Evolutionary conservation across 2,888 invertebrate species (phyloP).

Genomic region (Salpingus planirostris): DNA sequence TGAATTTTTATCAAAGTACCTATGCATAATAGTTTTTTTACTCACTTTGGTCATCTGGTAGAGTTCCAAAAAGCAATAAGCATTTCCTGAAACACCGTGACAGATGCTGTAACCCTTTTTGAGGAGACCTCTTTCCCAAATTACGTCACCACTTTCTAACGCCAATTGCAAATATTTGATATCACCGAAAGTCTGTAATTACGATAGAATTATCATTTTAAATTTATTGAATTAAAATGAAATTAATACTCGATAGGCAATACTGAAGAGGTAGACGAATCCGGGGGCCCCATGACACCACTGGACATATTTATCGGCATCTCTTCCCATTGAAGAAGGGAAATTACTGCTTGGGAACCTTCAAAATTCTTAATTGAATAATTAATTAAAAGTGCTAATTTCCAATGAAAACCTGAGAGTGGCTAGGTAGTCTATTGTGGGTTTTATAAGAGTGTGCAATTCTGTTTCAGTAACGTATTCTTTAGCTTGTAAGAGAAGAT

Average conservation of each 20-base stretch:
- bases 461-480: constrained; percentile 50
- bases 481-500: constrained; percentile 66
- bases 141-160: constrained; percentile 60
- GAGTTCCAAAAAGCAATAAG: constrained; percentile 69
- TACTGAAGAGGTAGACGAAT: constrained; percentile 60
- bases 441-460: constrained; percentile 50
- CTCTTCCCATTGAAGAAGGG: constrained; percentile 65
- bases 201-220: not conserved
- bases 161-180: constrained; percentile 62
- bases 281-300: constrained; percentile 96
- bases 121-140: constrained; percentile 74
- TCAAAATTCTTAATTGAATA: not conserved
- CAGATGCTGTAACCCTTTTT: constrained; percentile 81
- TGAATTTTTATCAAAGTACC: too few species aligned
- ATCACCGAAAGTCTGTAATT: constrained; percentile 55
- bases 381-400: too few species aligned
- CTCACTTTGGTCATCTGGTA: constrained; percentile 66
- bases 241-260: too few species aligned
- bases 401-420: constrained; percentile 37
- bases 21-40: constrained; percentile 1
- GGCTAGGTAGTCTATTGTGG: constrained; percentile 56
- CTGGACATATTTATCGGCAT: constrained; percentile 69
- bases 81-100: constrained; percentile 84
- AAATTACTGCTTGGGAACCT: constrained; percentile 59
- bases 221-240: constrained; percentile 2